These are phyloP conservation scores for Abrostola tripartita DNA, from an alignment of 2,888 invertebrate species.

Conservation along the genomic window DNA sequence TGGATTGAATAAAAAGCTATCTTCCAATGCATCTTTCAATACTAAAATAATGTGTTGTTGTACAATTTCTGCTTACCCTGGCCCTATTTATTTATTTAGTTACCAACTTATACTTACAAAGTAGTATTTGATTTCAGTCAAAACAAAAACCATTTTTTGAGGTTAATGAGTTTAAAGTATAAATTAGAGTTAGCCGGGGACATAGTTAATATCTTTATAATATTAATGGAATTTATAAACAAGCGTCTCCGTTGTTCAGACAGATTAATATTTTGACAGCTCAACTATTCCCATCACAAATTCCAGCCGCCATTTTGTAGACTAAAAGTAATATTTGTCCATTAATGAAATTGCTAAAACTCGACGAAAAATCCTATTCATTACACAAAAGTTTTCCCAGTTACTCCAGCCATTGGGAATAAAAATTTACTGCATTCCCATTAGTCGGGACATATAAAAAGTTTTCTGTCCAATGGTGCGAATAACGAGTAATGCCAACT, in stretches of 20 bases:
- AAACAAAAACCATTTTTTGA: no score
- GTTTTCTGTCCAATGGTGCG: constrained; percentile 21
- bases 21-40: no score
- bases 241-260: background rate
- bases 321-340: background rate
- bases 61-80: no score
- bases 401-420: constrained; percentile 27
- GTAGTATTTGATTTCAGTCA: no score
- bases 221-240: no score
- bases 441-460: constrained; percentile 24
- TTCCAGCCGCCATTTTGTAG: background rate
- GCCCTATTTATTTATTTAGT: no score
- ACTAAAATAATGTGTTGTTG: no score
- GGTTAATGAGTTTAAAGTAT: no score
- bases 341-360: background rate
- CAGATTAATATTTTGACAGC: background rate
- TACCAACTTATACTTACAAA: no score
- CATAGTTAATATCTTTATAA: no score
- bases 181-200: no score
- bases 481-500: constrained; percentile 21
- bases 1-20: no score
- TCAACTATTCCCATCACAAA: background rate
- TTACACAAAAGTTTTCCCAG: constrained; percentile 26
- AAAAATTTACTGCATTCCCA: constrained; percentile 31
- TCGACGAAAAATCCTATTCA: constrained; percentile 8